Percentiles rank a stretch among this genome's conserved stretches.
These are phyloP conservation scores for Lonchura striata DNA, from an alignment of 2,113 vertebrate species.

Conservation along the genomic window DNA sequence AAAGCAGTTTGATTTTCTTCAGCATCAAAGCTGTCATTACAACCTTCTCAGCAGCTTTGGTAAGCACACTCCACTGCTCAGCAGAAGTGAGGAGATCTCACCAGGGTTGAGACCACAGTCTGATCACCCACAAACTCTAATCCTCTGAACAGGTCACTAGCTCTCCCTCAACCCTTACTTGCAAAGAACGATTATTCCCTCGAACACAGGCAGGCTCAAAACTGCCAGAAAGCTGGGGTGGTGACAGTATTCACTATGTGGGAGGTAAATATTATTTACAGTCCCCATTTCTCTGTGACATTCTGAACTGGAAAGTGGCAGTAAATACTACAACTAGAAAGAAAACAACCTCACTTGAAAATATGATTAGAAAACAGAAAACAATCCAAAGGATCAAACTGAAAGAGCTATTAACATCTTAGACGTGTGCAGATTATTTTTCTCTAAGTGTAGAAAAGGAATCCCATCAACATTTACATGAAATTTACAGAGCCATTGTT, in stretches of 20 bases:
- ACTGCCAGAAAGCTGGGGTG: neutral
- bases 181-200: neutral
- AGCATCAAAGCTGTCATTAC: neutral
- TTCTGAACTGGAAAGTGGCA: neutral
- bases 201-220: neutral
- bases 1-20: neutral
- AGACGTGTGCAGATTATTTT: neutral
- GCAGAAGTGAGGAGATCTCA: neutral
- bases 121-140: neutral
- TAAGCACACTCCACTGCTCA: neutral
- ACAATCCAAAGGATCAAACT: neutral
- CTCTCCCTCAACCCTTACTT: neutral
- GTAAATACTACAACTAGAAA: neutral
- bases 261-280: neutral
- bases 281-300: neutral
- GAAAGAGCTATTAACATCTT: neutral
- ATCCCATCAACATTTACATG: neutral
- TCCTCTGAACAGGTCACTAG: neutral
- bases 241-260: neutral
- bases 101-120: neutral
- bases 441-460: neutral
- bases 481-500: neutral
- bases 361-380: neutral
- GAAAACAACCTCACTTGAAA: neutral
- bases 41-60: neutral